Evolutionary conservation across 2,888 invertebrate genomes (phyloP).

Genomic region (Eretmocerus hayati): DNA sequence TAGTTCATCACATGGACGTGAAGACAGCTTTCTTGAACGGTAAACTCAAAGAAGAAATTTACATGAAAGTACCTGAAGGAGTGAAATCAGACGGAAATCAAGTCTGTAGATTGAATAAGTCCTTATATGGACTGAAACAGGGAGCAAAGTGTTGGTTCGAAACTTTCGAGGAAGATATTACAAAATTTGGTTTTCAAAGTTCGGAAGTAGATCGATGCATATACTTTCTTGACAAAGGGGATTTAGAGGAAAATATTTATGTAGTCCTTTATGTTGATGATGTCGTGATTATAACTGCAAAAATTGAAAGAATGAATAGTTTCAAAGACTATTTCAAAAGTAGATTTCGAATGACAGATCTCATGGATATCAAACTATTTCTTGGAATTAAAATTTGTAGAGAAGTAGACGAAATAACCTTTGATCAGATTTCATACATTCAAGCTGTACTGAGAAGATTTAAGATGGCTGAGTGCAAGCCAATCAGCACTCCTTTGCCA

Average conservation of each 20-base stretch:
- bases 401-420: constrained; percentile 2
- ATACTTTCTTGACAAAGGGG: neutral
- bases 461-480: constrained; percentile 14
- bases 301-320: constrained; percentile 7
- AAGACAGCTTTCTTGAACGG: constrained; percentile 1
- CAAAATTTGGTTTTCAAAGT: too few relatives aligned
- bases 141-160: too few relatives aligned
- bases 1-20: constrained; percentile 21
- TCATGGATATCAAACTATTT: too few relatives aligned
- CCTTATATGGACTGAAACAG: too few relatives aligned
- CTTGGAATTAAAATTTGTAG: constrained; percentile 5
- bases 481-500: constrained; percentile 7
- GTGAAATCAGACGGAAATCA: too few relatives aligned
- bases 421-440: constrained; percentile 15
- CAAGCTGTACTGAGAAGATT: constrained; percentile 13
- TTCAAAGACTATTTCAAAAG: constrained; percentile 10
- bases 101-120: too few relatives aligned
- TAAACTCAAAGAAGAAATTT: too few relatives aligned
- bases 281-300: constrained; percentile 4
- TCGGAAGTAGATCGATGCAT: neutral
- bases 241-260: neutral
- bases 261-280: too few relatives aligned
- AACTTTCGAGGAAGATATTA: too few relatives aligned
- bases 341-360: constrained; percentile 10
- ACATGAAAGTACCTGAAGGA: too few relatives aligned